Evolutionary conservation across 2,888 invertebrate genomes (phyloP).

Genomic region (Aromia moschata): DNA sequence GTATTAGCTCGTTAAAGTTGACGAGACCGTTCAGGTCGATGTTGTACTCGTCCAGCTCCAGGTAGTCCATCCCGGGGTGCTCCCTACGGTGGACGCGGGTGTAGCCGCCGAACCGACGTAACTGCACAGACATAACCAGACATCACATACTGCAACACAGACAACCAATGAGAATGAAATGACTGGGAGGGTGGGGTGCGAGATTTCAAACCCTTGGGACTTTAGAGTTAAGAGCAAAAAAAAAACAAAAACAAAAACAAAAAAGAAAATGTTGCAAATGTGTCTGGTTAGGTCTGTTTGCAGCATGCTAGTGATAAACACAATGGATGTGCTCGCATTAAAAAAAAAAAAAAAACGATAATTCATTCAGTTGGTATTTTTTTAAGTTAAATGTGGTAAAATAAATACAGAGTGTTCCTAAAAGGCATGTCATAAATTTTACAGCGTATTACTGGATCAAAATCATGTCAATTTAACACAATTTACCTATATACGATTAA

Average conservation of each 20-base stretch:
- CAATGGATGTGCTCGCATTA: constrained; percentile 23
- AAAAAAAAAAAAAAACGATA: constrained; percentile 2
- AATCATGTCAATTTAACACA: too few relatives aligned
- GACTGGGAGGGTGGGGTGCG: constrained; percentile 28
- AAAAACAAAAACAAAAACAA: too few relatives aligned
- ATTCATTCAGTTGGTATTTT: too few relatives aligned
- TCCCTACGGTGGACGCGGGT: constrained; percentile 52
- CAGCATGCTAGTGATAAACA: constrained; percentile 58
- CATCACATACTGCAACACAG: constrained; percentile 64
- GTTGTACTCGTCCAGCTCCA: constrained; percentile 58
- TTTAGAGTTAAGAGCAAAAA: neutral
- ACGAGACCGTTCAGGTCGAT: constrained; percentile 58
- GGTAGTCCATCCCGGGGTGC: constrained; percentile 56
- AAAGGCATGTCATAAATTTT: too few relatives aligned
- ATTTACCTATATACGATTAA: too few relatives aligned
- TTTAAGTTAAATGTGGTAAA: too few relatives aligned
- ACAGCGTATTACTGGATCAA: too few relatives aligned
- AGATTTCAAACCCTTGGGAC: neutral
- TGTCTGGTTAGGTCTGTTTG: constrained; percentile 65
- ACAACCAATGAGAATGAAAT: constrained; percentile 52
- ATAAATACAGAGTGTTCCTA: too few relatives aligned
- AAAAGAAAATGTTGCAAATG: constrained; percentile 57
- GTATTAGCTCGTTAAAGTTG: constrained; percentile 59
- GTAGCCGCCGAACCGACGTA: constrained; percentile 61
- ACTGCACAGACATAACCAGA: constrained; percentile 65